A percentile compares a stretch with the other conserved stretches of the same genome.
phyloP scores from a whole-genome alignment of 2,888 invertebrate genomes.

The Drosophila kokeensis region DNA sequence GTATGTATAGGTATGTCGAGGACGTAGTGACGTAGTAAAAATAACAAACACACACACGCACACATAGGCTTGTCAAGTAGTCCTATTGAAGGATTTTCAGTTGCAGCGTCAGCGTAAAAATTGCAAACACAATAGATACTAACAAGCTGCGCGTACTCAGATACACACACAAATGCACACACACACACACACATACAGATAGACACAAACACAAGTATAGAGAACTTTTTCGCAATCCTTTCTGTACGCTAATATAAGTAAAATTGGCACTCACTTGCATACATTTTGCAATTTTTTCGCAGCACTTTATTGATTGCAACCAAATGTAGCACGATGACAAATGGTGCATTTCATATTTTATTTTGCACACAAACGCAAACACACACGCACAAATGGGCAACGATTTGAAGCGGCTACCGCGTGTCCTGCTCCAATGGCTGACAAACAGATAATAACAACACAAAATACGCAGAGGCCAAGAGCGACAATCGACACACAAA shows the following conservation, averaged over 20 bases:
- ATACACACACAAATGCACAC: constrained; percentile 34
- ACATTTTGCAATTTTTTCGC: constrained; percentile 27
- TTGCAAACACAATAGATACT: constrained; percentile 66
- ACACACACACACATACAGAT: constrained; percentile 18
- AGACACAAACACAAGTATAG: constrained; percentile 34
- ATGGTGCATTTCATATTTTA: constrained; percentile 25
- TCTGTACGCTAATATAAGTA: not conserved
- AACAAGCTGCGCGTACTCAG: constrained; percentile 53
- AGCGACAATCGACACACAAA: constrained; percentile 2
- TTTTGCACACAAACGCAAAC: constrained; percentile 10
- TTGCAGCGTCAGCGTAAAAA: constrained; percentile 76
- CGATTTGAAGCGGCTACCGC: constrained; percentile 15
- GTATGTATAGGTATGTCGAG: constrained; percentile 57
- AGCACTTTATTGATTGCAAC: constrained; percentile 70
- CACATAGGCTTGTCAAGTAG: constrained; percentile 45
- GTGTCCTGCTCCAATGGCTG: constrained; percentile 66
- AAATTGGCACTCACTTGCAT: constrained; percentile 53
- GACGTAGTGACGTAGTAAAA: constrained; percentile 65
- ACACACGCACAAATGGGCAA: constrained; percentile 7
- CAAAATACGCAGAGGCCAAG: constrained; percentile 39
- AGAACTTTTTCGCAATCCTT: constrained; percentile 54
- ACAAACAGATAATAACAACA: constrained; percentile 66
- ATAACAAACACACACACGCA: constrained; percentile 19
- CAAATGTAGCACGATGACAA: constrained; percentile 28
- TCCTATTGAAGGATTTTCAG: constrained; percentile 61